Evolutionary conservation across 2,113 vertebrate species (phyloP), one percentile per base, ranked within the genome.

Genomic region (Upupa epops): DNA sequence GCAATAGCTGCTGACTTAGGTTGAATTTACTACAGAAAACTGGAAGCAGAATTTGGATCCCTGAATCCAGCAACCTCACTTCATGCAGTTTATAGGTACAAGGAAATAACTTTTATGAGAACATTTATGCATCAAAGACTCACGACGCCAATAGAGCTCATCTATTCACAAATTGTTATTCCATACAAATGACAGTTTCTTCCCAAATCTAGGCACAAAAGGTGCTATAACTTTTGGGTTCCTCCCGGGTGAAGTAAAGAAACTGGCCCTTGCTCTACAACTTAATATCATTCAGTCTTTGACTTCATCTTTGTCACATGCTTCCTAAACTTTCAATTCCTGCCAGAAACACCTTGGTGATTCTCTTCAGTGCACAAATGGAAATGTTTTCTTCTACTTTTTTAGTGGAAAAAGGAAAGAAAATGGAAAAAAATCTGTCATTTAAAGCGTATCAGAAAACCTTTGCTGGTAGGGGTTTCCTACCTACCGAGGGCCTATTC

Each of bases 191-290:
- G 36, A 59, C n/a, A 51, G 21, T 49, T 86, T 83, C 7, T 6
- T 55, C 56, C 25, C 13, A 37, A 63, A 93, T n/a, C 29, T 58
- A 64, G 12, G 49, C 76, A 59, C 14, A 20, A 45, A 81, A 45
- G 19, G 59, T 31, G 83, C 49, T 83, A 56, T 56, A 29, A 26
- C 18, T 78, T 94, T 88, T 92, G n/a, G 25, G 59, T 93, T 91
- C 89, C 59, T 95, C 73, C 88, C 37, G 55, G 32, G 80, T 91
- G 92, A 79, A 81, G 63, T 55, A 95, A 90, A 84, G 88, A 83
- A 42, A 87, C 86, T 24, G 25, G 89, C 88, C 29, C 3, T 87
- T 86, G 70, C 91, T 90, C 83, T 90, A 93, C 75, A 79, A 73
- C 89, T 95, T 93, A 32, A 26, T 17, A 52, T 19, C 36, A 34